Conservation (phyloP, 2,888 invertebrate species). For the Melitaea athalia region DNA sequence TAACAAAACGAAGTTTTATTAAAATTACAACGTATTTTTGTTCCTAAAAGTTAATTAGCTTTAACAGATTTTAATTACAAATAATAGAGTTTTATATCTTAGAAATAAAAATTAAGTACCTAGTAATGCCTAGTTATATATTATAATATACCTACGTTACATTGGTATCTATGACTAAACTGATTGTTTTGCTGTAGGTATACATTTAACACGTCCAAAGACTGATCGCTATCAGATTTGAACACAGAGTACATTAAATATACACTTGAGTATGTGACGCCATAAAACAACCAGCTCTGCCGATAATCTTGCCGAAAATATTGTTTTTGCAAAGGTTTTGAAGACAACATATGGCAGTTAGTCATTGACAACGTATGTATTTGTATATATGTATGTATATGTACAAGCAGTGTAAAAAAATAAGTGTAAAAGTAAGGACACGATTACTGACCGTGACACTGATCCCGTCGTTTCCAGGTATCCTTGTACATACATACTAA, state of each 20-base stretch:
- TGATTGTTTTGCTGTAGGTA: slow-evolving; percentile 3
- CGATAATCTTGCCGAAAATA: slow-evolving; percentile 21
- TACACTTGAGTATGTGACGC: slow-evolving; percentile 13
- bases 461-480: slow-evolving; percentile 18
- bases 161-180: slow-evolving; percentile 22
- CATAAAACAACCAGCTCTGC: not conserved
- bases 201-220: slow-evolving; percentile 25
- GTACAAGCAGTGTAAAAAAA: slow-evolving; percentile 8
- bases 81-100: slow-evolving; percentile 10
- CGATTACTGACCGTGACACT: slow-evolving; percentile 23
- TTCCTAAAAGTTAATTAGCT: no score
- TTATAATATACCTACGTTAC: no score
- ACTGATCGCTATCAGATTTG: slow-evolving; percentile 27
- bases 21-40: no score
- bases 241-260: no score
- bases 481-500: slow-evolving; percentile 10
- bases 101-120: not conserved
- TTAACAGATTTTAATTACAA: not conserved
- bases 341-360: slow-evolving; percentile 15
- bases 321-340: slow-evolving; percentile 8
- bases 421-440: slow-evolving; percentile 6
- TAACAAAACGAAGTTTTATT: no score
- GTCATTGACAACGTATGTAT: slow-evolving; percentile 7
- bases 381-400: not conserved
- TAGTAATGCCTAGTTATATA: no score